Percentiles rank a stretch among this genome's conserved stretches.
Conservation (phyloP, 2,113 vertebrate genomes). For the Cinclus cinclus region DNA sequence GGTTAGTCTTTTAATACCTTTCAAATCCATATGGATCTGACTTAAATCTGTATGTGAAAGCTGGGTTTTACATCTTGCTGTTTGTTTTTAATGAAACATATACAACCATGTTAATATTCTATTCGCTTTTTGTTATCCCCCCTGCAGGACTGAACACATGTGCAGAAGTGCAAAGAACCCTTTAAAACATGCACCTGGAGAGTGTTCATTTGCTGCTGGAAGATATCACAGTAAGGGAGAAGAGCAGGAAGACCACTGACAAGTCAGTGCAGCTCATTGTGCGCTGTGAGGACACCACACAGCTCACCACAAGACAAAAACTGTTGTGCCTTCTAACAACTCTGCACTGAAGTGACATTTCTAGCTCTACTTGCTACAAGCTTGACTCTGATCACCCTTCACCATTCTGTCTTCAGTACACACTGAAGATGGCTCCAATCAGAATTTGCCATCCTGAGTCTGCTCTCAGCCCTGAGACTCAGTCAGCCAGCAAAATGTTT, state of each 20-base stretch:
- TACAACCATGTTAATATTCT: not conserved
- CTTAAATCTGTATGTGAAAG: not conserved
- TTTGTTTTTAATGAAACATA: not conserved
- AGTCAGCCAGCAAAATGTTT: not conserved
- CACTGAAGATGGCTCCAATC: not conserved
- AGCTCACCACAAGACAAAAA: not conserved
- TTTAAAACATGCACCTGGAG: not conserved
- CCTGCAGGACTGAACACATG: not conserved
- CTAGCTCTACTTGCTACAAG: not conserved
- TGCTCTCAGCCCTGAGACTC: fast-evolving
- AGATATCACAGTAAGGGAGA: not conserved
- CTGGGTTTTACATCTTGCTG: not conserved
- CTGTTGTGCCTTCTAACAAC: not conserved
- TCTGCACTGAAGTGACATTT: not conserved
- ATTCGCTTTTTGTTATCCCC: not conserved
- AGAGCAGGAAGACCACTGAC: not conserved
- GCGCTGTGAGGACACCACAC: not conserved
- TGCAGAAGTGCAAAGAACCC: not conserved
- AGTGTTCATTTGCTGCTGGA: not conserved
- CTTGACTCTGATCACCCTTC: not conserved
- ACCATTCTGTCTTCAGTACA: not conserved
- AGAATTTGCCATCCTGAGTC: not conserved
- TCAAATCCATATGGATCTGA: not conserved
- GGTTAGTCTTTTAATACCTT: not conserved
- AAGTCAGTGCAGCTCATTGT: not conserved